Evolutionary conservation across 2,797 vertebrate species (phyloP), one percentile per base, ranked within the genome.

Genomic region (Sphaeramia orbicularis): DNA sequence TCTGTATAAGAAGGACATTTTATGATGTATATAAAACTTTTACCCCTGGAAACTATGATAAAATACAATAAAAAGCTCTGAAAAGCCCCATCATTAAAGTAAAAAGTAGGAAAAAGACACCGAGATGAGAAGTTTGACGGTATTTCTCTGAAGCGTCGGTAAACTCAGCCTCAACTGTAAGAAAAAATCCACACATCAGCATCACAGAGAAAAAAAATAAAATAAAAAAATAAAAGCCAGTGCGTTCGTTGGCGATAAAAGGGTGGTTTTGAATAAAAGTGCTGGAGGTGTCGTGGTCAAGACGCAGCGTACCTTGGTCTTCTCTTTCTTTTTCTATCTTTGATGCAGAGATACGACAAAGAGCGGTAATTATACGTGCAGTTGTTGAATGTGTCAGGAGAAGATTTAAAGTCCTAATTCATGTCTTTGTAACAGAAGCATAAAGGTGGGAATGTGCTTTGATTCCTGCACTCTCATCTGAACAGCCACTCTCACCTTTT

Each of bases 371-470:
- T 48, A 41, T 15, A 21, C 43, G 37, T 0, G 0, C 10, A 54
- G 36, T 54, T 19, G 16, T 49, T 57, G 24, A 48, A 62, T 5
- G 27, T 48, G 42, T 71, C 16, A 42, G 47, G 45, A 64, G 62
- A 62, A 32, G 37, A 55, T 63, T 42, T 61, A 35, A 16, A 51
- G 32, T 10, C 35, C 35, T 35, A 71, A 45, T 42, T 55, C 3
- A 10, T 50, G 19, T 50, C 35, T 78, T 65, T 63, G 18, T 78
- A 40, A 64, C 30, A 47, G 24, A 69, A 74, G 44, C 57, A 56
- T 42, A 72, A 60, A 77, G 55, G 35, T 71, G 51, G 32, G 58
- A 32, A 30, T 11, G 11, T 38, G 71, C 41, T 42, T 62, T 74
- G 27, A 62, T 41, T 47, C 43, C 12, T 3, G 15, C 7, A 19